phyloP scores from a whole-genome alignment of 2,888 invertebrate genomes.

The Tillus elongatus region DNA sequence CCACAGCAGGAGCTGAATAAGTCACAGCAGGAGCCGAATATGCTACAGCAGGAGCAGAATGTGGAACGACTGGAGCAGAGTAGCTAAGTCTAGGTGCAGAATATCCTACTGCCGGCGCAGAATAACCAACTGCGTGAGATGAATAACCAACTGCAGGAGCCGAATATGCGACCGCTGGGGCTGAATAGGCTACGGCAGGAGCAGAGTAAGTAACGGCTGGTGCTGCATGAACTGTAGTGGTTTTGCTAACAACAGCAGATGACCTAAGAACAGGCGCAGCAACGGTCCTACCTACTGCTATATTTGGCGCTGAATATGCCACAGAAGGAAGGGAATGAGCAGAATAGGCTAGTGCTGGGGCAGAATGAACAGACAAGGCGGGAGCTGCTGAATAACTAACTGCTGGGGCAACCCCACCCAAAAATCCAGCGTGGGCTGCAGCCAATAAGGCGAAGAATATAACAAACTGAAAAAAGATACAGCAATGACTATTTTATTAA shows the following conservation, averaged over 20 bases:
- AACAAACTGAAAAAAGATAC: constrained; percentile 15
- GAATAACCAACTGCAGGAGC: constrained; percentile 14
- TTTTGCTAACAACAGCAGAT: background rate
- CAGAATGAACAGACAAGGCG: constrained; percentile 2
- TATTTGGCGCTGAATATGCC: background rate
- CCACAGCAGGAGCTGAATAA: background rate
- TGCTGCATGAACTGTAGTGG: constrained; percentile 1
- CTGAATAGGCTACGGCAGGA: constrained; percentile 13
- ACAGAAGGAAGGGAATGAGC: constrained; percentile 9
- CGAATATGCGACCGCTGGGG: constrained; percentile 14
- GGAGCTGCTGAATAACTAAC: background rate
- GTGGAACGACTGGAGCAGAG: constrained; percentile 12
- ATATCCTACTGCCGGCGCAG: constrained; percentile 8
- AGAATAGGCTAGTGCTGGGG: constrained; percentile 13
- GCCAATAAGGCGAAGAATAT: constrained; percentile 18
- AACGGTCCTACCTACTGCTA: background rate
- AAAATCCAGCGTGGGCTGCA: constrained; percentile 17
- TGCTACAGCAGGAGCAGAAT: background rate
- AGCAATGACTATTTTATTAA: too few species aligned
- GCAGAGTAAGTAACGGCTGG: constrained; percentile 11
- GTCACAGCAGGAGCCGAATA: background rate
- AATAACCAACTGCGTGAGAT: constrained; percentile 11
- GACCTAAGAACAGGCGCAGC: background rate
- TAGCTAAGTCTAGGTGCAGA: constrained; percentile 11
- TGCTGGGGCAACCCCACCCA: constrained; percentile 12